Evolutionary conservation across 2,888 invertebrate species (phyloP).

Genomic region (Ormyrus labotus): DNA sequence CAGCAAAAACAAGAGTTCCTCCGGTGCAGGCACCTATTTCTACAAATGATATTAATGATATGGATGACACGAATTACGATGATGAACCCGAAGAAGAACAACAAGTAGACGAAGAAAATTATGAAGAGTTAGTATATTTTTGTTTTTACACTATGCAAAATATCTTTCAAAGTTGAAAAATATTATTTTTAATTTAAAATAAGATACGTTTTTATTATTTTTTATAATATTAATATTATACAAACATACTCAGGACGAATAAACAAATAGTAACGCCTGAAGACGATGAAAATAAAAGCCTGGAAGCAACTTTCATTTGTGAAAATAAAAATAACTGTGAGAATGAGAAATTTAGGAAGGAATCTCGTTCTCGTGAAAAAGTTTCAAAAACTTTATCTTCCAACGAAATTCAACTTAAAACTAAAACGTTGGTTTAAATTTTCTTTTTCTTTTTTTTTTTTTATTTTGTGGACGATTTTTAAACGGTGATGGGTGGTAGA

Average conservation of each 20-base stretch:
- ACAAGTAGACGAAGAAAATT: constrained; percentile 57
- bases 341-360: constrained; percentile 46
- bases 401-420: constrained; percentile 32
- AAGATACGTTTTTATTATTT: neutral
- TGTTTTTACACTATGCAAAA: neutral
- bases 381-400: constrained; percentile 34
- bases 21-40: constrained; percentile 70
- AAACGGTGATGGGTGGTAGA: constrained; percentile 28
- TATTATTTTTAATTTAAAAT: constrained; percentile 20
- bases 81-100: constrained; percentile 69
- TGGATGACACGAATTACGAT: constrained; percentile 72
- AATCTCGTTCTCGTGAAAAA: constrained; percentile 41
- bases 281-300: constrained; percentile 29
- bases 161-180: neutral
- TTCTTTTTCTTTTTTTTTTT: constrained; percentile 16
- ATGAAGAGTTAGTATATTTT: constrained; percentile 52
- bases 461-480: neutral
- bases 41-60: constrained; percentile 72
- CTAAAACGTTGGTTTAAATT: constrained; percentile 54
- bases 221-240: constrained; percentile 46
- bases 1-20: constrained; percentile 74
- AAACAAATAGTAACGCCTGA: constrained; percentile 22
- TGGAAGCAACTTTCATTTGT: constrained; percentile 55
- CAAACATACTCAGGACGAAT: constrained; percentile 15
- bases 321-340: constrained; percentile 41